phyloP scores from a whole-genome alignment of 2,888 invertebrate species.

The Liposcelis brunnea region DNA sequence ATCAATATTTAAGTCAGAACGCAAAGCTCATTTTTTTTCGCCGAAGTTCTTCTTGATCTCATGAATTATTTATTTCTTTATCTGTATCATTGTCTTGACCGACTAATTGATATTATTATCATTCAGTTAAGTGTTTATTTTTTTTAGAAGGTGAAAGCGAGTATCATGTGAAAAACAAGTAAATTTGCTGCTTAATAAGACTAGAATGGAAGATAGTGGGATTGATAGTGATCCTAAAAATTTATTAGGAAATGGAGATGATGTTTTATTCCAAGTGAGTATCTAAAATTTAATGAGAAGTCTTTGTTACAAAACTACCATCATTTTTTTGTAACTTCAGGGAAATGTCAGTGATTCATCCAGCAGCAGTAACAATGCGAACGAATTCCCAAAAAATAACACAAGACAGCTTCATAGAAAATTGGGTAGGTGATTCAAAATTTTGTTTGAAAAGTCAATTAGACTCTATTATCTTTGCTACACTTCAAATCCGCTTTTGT shows the following conservation, averaged over 20 bases:
- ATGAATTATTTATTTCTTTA: too few relatives aligned
- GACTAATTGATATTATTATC: too few relatives aligned
- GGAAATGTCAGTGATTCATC: slow-evolving; percentile 17
- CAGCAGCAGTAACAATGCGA: slow-evolving; percentile 14
- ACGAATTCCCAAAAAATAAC: slow-evolving; percentile 8
- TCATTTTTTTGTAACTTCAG: neutral
- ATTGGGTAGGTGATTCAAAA: slow-evolving; percentile 14
- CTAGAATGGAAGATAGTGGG: slow-evolving; percentile 32
- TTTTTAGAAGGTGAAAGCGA: too few relatives aligned
- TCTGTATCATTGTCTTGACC: too few relatives aligned
- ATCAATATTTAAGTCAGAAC: too few relatives aligned
- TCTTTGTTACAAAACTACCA: neutral
- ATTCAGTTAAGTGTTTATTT: too few relatives aligned
- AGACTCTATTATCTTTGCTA: neutral
- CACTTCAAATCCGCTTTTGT: neutral
- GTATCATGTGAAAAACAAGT: too few relatives aligned
- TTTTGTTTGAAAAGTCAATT: too few relatives aligned
- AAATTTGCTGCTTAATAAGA: too few relatives aligned
- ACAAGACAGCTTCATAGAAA: slow-evolving; percentile 17
- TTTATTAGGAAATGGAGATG: too few relatives aligned
- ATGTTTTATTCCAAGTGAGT: neutral
- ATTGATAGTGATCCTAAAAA: slow-evolving; percentile 29
- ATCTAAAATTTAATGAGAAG: neutral
- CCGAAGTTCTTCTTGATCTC: too few relatives aligned
- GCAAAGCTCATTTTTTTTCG: too few relatives aligned